Base-by-base conservation (phyloP, 2,113 vertebrate species). In the Antennarius striatus region DNA sequence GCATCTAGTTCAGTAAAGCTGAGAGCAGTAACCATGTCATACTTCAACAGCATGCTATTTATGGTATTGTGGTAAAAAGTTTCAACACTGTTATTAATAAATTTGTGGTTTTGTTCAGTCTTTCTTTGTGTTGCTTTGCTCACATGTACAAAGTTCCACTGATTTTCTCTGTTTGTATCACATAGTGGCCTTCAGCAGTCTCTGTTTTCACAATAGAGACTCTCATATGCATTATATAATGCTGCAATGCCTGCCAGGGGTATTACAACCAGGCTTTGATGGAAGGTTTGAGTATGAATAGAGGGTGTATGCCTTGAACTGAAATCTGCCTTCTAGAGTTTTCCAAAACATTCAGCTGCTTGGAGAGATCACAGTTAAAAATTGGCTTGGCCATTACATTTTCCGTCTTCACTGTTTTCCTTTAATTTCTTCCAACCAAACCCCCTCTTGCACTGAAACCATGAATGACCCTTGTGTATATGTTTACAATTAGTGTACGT, bases 161-260 rank as follows among this genome's bases (percentile, higher is more conserved):
- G 32, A 82, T 86, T 81, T 80, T 57, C 53, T 67, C 43, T 68
- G 50, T 81, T 68, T 75, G 64, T 40, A 16, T 77, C 79, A 80
- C 68, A 80, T 71, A 65, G 71, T 59, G 58, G 30, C 69, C 54
- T 58, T 42, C 59, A 77, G 63, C 73, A 68, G 60, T 48, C 77
- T 80, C 15, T 69, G 64, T 77, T 85, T 79, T 71, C 61, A 81
- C 65, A 85, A 75, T 51, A 67, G 50, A 83, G 74, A 74, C 71
- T 56, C 75, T 86, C 54, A 68, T 74, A 68, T 68, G 64, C 49
- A 76, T 91, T 92, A 90, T 60, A 79, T 91, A 90, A 91, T 53
- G 58, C 71, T 74, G 84, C 81, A 65, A 9, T 68, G 36, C 67
- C 77, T 77, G 66, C 77, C 87, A 82, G 73, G 51, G 63, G 77